Base-by-base conservation (phyloP, 2,797 vertebrate species). In the Uromys caudimaculatus region DNA sequence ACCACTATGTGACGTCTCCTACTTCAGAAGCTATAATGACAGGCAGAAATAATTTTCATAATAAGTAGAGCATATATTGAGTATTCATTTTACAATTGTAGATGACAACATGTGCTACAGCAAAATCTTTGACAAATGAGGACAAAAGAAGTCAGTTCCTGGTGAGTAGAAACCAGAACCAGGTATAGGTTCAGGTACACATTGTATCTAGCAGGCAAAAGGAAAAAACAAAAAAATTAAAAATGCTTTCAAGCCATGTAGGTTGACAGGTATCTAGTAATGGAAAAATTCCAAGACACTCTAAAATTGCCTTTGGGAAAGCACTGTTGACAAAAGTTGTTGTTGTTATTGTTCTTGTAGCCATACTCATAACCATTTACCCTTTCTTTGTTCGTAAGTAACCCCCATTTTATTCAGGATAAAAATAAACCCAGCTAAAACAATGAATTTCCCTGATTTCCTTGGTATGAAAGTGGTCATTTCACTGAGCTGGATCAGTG, bases 371-470 rank as follows among this genome's bases (percentile, higher is more conserved):
- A 90, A 84, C 58, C 16, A 77, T 50, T 87, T 87, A 79, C 14
- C 32, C 10, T 92, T 86, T 56, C 35, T 89, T 95, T 93, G 60
- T 67, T 84, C 69, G 47, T 54, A 84, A 83, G 35, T 92, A 27
- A 78, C 0, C 19, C 90, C 3, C 5, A 3, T 84, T 95, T 93
- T 93, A 79, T 64, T 84, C 6, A 91, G 54, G 7, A 58, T 86
- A 27, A 47, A n/a, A 91, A 95, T 2, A n/a, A 56, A 2, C 17
- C 19, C 11, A 62, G 73, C 2, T 52, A 62, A 92, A 95, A 78
- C 29, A 84, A 92, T 90, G 12, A 19, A 84, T 82, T 93, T 92
- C 38, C 79, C 58, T 91, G 76, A 64, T 95, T 87, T 41, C 71
- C 14, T 93, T 90, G 29, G 2, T 71, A 60, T 38, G 60, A 35